These are phyloP conservation scores for Anthopleura sola DNA, from an alignment of 64 coral and sea anemone genomes.

Conservation along the genomic window DNA sequence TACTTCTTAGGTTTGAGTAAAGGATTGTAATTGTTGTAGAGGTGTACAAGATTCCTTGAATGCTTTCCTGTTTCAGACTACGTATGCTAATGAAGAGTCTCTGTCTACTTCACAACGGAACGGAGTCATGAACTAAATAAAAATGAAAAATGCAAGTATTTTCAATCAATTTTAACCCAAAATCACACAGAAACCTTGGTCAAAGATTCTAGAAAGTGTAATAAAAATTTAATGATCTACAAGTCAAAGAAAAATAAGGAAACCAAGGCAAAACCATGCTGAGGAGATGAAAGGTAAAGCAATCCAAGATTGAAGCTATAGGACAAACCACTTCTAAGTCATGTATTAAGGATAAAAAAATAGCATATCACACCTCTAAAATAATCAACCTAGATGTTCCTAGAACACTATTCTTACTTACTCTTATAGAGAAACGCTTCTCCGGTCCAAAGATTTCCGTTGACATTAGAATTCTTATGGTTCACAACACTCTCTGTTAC, in stretches of 20 bases:
- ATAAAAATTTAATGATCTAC: not conserved
- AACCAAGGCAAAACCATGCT: not conserved
- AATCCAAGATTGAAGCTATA: conserved; percentile 1
- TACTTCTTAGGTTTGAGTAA: not conserved
- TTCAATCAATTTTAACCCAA: conserved; percentile 14
- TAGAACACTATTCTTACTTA: conserved; percentile 28
- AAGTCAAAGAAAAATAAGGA: conserved; percentile 7
- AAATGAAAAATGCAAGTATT: not conserved
- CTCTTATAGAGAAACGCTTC: conserved; percentile 45
- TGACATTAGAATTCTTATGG: conserved; percentile 26
- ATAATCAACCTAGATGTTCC: not conserved
- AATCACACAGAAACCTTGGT: conserved; percentile 3
- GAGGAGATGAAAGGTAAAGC: not conserved
- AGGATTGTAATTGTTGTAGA: not conserved
- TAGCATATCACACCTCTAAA: not conserved
- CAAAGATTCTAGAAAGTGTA: not conserved
- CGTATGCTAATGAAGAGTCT: conserved; percentile 13
- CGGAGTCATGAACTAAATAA: not conserved
- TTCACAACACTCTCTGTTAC: not conserved
- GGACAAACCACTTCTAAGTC: not conserved
- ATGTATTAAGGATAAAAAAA: not conserved
- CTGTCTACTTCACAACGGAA: conserved; percentile 2
- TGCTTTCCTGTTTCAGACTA: not conserved
- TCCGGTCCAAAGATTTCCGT: conserved; percentile 27
- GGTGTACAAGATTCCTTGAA: not conserved